Conservation (phyloP, 1,140 invertebrate genomes). For the Agrilus planipennis region DNA sequence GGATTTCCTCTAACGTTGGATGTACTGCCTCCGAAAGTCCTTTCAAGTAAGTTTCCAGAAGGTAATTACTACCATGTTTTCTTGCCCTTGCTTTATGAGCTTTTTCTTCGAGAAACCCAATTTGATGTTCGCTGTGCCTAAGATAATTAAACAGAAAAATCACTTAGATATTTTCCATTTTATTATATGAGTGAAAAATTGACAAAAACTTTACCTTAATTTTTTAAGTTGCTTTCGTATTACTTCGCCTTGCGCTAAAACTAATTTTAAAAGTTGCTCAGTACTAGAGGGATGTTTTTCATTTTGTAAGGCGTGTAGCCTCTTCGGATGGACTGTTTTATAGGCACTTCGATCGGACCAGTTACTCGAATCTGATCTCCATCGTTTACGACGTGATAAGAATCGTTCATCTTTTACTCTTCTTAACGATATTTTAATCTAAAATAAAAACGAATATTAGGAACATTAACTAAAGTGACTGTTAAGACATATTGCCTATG, state of each 20-base stretch:
- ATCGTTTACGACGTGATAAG: constrained; percentile 20
- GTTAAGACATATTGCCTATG: too few species aligned
- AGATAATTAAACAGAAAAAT: not conserved
- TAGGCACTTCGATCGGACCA: constrained; percentile 28
- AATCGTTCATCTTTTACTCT: constrained; percentile 24
- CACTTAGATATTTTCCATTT: not conserved
- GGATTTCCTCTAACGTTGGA: constrained; percentile 25
- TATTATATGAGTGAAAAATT: not conserved
- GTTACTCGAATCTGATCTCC: constrained; percentile 26
- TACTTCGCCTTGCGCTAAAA: constrained; percentile 70
- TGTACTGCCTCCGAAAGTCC: constrained; percentile 39
- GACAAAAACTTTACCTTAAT: constrained; percentile 37
- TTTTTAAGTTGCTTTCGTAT: constrained; percentile 60
- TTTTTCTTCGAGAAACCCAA: constrained; percentile 62
- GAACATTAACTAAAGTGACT: too few species aligned
- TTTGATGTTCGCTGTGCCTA: constrained; percentile 67
- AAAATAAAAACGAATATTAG: too few species aligned
- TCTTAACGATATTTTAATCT: constrained; percentile 33
- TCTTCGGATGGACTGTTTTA: constrained; percentile 30
- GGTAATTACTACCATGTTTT: constrained; percentile 67
- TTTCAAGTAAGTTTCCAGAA: constrained; percentile 64
- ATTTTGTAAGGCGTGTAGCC: constrained; percentile 27
- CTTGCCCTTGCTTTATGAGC: constrained; percentile 56
- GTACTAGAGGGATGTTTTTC: constrained; percentile 39
- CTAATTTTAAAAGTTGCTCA: constrained; percentile 60